Evolutionary conservation across 2,113 vertebrate genomes (phyloP), one percentile per base, ranked within the genome.

Genomic region (Calcarius ornatus): DNA sequence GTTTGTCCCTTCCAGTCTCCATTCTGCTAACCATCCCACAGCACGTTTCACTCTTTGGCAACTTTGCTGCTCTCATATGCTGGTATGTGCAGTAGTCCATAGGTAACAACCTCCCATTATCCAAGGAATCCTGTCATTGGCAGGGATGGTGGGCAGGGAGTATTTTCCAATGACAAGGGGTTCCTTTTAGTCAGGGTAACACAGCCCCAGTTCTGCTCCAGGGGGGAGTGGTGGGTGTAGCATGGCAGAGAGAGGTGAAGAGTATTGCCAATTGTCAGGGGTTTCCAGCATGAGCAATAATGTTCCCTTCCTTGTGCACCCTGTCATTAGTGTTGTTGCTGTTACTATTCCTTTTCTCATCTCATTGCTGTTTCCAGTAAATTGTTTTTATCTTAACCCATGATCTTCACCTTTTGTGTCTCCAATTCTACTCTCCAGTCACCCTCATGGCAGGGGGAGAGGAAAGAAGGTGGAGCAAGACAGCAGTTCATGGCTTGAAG

Each of bases 181-280:
- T 10, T 63, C 40, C 48, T 48, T 40, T n/a, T 16, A 40, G 21
- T 35, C 11, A 18, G 17, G 42, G 59, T 28, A 65, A 15, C 17
- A 33, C 0, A 0, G 25, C 6, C 59, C 11, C 8, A 2, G 31
- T 23, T 65, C 37, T 0, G 0, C 15, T 19, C 12, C 22, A 23
- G 37, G 33, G 37, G 14, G 6, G 6, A 38, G 6, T 20, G 40
- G 42, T 33, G 15, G n/a, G 15, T 65, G 31, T 20, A 57, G 27
- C 25, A 27, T 2, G 31, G 50, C 42, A 22, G 35, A 37, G 31
- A 27, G 21, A 57, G 27, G 12, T 27, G 42, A 30, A 48, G 18
- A 30, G 12, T 33, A 22, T 23, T 72, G 25, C 15, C 37, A 24
- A 0, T 43, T 33, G 18, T 19, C 4, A 0, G 22, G 8, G 4